Evolutionary conservation across 2,888 invertebrate species (phyloP).

Genomic region (Celastrina argiolus): DNA sequence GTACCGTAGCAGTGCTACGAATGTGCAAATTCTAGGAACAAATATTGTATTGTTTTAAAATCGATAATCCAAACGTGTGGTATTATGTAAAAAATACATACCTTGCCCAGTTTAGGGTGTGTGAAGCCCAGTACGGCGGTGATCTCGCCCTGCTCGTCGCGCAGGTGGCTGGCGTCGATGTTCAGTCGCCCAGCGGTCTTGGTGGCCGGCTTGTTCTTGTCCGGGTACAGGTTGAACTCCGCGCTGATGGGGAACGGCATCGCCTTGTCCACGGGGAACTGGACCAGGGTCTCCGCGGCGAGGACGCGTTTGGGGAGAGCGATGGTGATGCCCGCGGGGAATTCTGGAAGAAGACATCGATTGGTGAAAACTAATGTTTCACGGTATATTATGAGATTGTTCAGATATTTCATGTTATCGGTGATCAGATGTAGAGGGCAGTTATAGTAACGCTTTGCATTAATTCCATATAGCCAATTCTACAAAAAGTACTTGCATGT

Average conservation of each 20-base stretch:
- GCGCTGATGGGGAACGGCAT: conserved; percentile 79
- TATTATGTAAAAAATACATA: conserved; percentile 43
- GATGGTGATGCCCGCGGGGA: conserved; percentile 74
- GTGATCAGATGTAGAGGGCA: no score
- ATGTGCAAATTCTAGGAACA: neutral
- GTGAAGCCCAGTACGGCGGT: conserved; percentile 80
- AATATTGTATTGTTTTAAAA: neutral
- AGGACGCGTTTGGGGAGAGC: conserved; percentile 83
- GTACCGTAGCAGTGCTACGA: neutral
- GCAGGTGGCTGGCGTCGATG: conserved; percentile 68
- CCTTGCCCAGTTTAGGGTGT: conserved; percentile 82
- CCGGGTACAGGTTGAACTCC: conserved; percentile 81
- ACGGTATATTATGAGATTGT: no score
- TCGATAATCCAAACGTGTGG: no score
- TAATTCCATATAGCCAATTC: no score
- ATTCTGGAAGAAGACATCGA: conserved; percentile 51
- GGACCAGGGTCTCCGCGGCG: conserved; percentile 77
- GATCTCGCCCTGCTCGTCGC: conserved; percentile 65
- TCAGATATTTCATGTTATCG: no score
- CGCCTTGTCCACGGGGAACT: conserved; percentile 59
- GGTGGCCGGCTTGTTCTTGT: conserved; percentile 84
- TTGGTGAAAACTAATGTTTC: no score
- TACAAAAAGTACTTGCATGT: no score
- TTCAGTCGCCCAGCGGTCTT: conserved; percentile 78
- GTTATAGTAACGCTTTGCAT: no score